A percentile compares a stretch with the other conserved stretches of the same genome.
phyloP scores from a whole-genome alignment of 2,797 vertebrate species.

The Otolemur crassicaudatus region DNA sequence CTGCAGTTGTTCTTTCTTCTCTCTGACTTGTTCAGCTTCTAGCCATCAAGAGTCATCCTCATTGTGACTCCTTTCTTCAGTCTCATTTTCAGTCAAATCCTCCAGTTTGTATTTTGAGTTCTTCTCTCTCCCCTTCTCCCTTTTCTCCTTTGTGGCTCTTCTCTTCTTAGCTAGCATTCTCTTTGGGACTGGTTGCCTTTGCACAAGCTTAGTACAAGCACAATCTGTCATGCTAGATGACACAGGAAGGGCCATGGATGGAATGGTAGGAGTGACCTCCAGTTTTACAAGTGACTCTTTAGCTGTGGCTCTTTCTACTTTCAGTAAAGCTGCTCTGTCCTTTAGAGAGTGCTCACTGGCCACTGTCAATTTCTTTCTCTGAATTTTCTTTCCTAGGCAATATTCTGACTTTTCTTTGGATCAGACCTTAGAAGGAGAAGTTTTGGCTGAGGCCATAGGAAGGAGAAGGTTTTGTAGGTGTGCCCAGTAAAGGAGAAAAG shows the following conservation, averaged over 20 bases:
- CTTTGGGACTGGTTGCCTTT: slow-evolving; percentile 92
- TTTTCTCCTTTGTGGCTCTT: slow-evolving; percentile 92
- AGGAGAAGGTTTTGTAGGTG: slow-evolving; percentile 86
- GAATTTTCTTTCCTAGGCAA: slow-evolving; percentile 84
- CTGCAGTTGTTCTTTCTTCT: slow-evolving; percentile 84
- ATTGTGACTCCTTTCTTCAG: slow-evolving; percentile 88
- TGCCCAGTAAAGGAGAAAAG: slow-evolving; percentile 80
- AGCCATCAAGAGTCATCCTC: slow-evolving; percentile 87
- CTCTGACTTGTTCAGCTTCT: slow-evolving; percentile 87
- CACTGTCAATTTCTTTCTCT: slow-evolving; percentile 75
- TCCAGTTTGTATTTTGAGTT: slow-evolving; percentile 90
- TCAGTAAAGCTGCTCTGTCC: slow-evolving; percentile 59
- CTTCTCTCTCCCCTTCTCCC: slow-evolving; percentile 91
- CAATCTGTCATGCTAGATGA: slow-evolving; percentile 54
- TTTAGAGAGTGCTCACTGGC: slow-evolving; percentile 58
- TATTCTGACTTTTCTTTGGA: slow-evolving; percentile 84
- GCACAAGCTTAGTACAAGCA: slow-evolving; percentile 84
- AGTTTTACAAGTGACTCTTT: slow-evolving; percentile 11
- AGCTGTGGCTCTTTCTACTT: slow-evolving; percentile 33
- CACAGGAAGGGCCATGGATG: background rate
- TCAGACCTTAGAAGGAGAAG: slow-evolving; percentile 80
- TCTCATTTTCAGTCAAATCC: slow-evolving; percentile 90
- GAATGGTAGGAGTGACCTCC: slow-evolving; percentile 51
- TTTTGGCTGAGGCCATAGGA: slow-evolving; percentile 83
- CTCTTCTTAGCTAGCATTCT: slow-evolving; percentile 92